These are phyloP conservation scores for Cryptocephalus primarius DNA, from an alignment of 2,888 invertebrate genomes.

Conservation along the genomic window DNA sequence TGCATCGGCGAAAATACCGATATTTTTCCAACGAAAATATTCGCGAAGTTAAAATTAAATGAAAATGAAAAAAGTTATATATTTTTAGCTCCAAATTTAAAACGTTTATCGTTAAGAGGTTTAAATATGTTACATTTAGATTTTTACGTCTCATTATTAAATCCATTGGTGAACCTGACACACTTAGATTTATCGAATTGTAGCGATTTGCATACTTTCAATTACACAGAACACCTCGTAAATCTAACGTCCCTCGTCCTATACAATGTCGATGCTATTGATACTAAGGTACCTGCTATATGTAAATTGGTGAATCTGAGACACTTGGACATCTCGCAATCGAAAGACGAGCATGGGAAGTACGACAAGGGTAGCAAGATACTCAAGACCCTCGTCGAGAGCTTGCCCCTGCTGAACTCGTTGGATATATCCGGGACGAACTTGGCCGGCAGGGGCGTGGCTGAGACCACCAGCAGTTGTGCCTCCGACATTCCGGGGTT, in stretches of 20 bases:
- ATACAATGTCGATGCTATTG: conserved; percentile 65
- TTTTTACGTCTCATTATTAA: conserved; percentile 45
- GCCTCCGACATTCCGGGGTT: conserved; percentile 81
- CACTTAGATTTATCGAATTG: conserved; percentile 65
- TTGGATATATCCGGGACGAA: conserved; percentile 95
- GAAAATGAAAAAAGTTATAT: conserved; percentile 40
- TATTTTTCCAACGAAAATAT: conserved; percentile 41
- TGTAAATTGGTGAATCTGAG: conserved; percentile 46
- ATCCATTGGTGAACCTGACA: conserved; percentile 48
- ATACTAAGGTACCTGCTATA: conserved; percentile 51
- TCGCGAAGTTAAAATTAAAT: conserved; percentile 17
- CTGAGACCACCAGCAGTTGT: conserved; percentile 39
- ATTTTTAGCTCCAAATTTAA: conserved; percentile 49
- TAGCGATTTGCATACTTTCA: conserved; percentile 50
- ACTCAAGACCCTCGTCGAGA: conserved; percentile 59
- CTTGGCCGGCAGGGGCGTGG: conserved; percentile 76
- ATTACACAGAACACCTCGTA: conserved; percentile 53
- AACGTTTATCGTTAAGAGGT: conserved; percentile 47
- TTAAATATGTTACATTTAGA: conserved; percentile 40
- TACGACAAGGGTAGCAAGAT: conserved; percentile 66
- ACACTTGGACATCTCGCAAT: conserved; percentile 79
- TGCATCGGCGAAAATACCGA: conserved; percentile 59
- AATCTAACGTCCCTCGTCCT: conserved; percentile 65
- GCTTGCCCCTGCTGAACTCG: conserved; percentile 63
- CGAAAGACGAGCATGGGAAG: conserved; percentile 53